These are phyloP conservation scores for Hetaerina titia DNA, from an alignment of 2,888 invertebrate genomes.

Conservation along the genomic window DNA sequence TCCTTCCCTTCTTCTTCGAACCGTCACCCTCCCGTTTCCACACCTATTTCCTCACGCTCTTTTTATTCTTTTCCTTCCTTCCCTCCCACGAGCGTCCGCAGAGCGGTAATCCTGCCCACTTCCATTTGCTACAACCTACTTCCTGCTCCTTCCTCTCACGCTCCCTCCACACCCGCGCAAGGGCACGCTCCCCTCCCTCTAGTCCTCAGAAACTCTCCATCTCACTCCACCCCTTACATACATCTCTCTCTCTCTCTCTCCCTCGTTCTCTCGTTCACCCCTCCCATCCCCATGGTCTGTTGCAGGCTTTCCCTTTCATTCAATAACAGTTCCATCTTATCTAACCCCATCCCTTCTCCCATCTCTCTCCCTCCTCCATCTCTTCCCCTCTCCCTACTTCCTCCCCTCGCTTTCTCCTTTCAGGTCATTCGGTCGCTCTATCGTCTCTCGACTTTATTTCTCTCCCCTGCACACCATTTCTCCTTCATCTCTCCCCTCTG, in stretches of 20 bases:
- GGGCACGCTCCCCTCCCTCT: not conserved
- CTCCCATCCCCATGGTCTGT: not conserved
- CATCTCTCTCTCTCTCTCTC: not conserved
- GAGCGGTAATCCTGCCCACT: not conserved
- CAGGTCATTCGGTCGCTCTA: not conserved
- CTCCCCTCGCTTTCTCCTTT: not conserved
- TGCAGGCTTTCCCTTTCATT: constrained; percentile 8
- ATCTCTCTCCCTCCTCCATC: too few species aligned
- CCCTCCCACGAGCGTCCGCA: not conserved
- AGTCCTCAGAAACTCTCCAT: not conserved
- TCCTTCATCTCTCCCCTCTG: not conserved
- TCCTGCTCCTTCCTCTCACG: not conserved
- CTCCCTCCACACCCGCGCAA: too few species aligned
- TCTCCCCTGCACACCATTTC: not conserved
- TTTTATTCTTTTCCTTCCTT: not conserved
- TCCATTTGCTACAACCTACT: not conserved
- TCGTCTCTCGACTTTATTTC: not conserved
- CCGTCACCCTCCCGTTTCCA: too few species aligned
- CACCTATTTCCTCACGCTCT: too few species aligned
- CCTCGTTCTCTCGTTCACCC: not conserved
- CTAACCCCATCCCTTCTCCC: not conserved
- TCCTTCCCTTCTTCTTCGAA: not conserved
- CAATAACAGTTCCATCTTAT: constrained; percentile 35
- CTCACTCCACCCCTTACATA: not conserved
- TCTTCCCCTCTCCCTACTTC: too few species aligned